Evolutionary conservation across 2,888 invertebrate genomes (phyloP).

Genomic region (Deilephila elpenor): DNA sequence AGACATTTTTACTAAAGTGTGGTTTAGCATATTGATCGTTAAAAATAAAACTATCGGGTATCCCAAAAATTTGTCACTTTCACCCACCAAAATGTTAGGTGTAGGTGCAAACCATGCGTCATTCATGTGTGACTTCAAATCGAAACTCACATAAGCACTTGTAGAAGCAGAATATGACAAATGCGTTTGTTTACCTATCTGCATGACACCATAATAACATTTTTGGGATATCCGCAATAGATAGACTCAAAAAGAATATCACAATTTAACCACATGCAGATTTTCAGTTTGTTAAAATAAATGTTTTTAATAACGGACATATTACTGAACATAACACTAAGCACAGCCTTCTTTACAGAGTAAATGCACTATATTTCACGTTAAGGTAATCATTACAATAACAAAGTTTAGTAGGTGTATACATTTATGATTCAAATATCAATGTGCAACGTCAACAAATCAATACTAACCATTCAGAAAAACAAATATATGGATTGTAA

Average conservation of each 20-base stretch:
- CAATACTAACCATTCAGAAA: background rate
- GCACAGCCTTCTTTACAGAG: conserved; percentile 58
- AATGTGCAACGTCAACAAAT: background rate
- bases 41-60: background rate
- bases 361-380: conserved; percentile 22
- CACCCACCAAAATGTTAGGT: background rate
- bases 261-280: too few species aligned
- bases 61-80: background rate
- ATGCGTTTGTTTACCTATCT: too few species aligned
- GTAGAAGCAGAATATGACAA: too few species aligned
- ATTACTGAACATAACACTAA: conserved; percentile 45
- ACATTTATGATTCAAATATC: background rate
- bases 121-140: too few species aligned
- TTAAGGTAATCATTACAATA: background rate
- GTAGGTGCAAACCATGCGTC: too few species aligned
- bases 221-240: too few species aligned
- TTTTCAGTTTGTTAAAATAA: too few species aligned
- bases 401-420: background rate
- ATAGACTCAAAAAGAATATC: too few species aligned
- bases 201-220: too few species aligned
- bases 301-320: too few species aligned
- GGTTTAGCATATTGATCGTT: background rate
- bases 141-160: too few species aligned
- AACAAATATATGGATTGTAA: too few species aligned
- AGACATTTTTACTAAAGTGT: background rate